Base-by-base conservation (phyloP, 2,888 invertebrate species). In the Pristionchus maxplancki region DNA sequence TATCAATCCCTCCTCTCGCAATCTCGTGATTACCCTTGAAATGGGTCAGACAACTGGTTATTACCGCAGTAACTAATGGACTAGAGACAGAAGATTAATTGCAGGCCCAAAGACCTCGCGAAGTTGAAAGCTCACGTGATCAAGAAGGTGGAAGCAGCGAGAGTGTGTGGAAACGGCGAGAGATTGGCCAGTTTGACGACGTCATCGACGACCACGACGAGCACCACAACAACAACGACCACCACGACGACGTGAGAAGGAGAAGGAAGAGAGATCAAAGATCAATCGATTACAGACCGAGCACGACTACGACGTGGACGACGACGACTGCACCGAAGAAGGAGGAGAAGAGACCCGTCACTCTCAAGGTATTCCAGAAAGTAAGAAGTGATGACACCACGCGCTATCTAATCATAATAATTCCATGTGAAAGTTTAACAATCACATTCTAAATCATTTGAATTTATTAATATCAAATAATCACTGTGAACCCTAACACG, bases 121-220 rank as follows among this genome's bases (percentile, higher is more conserved):
- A 88, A 58, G 34, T 44, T 88, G 11, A 88, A 88, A 81, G 40
- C 37, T 1, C 34, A 81, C 28, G 88, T 88, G 8, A 58, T 48
- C 40, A 62, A 44, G 88, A 81, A 62, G 48, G 88, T 88, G 8
- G 88, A 88, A 24, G n/a, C n/a, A 15, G 37, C 88, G n/a, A 31
- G 88, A 37, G 34, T 88, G 11, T 88, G 88, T 62, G 81, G 40
- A 8, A 48, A 88, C 78, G 88, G 88, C 34, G 28, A 88, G 88
- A 31, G 88, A 58, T 37, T 88, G 62, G 58, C 53, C 50, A 81
- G 78, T 62, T 40, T 81, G 40, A 87, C 89, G 28, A 74, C 86
- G 48, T 71, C 81, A n/a, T 28, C 87, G n/a, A 87, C 89, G 13
- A 62, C 86, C 40, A 34, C 88, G 31, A 83, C 89, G 1, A 50